These are phyloP conservation scores for Acarapis woodi DNA, from an alignment of 1,140 invertebrate species.

Conservation along the genomic window DNA sequence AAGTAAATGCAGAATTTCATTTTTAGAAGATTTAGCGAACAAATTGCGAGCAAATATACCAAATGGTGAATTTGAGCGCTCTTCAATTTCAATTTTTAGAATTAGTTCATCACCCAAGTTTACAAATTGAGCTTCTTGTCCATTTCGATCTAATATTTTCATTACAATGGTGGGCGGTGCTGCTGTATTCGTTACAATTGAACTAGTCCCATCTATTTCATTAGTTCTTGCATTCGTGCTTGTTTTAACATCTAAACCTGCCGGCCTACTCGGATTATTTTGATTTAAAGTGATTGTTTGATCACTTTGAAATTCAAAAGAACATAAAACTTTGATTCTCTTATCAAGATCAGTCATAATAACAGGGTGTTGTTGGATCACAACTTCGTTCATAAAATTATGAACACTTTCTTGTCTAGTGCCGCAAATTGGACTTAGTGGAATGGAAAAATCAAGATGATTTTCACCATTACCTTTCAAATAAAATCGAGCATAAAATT, in stretches of 20 bases:
- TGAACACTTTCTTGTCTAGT: conserved; percentile 19
- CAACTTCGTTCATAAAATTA: conserved; percentile 22
- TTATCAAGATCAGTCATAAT: conserved; percentile 24
- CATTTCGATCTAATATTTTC: conserved; percentile 20
- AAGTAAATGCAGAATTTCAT: conserved; percentile 22
- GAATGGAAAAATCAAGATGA: conserved; percentile 20
- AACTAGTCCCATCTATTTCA: conserved; percentile 9
- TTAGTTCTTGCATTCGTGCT: conserved; percentile 9
- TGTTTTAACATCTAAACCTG: background rate
- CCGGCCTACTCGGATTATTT: background rate
- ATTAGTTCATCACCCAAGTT: conserved; percentile 22
- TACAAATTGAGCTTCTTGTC: conserved; percentile 20
- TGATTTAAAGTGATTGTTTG: conserved; percentile 19
- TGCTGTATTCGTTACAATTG: conserved; percentile 22
- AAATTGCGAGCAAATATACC: conserved; percentile 24
- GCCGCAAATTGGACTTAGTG: conserved; percentile 21
- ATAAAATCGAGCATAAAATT: conserved; percentile 23
- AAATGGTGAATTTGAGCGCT: conserved; percentile 19
- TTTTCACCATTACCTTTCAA: conserved; percentile 22
- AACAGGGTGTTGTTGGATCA: conserved; percentile 23
- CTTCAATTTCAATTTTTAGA: conserved; percentile 21
- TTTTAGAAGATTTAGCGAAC: conserved; percentile 22
- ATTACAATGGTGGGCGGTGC: conserved; percentile 23
- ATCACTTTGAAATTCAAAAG: conserved; percentile 22
- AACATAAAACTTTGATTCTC: conserved; percentile 23